phyloP scores from a whole-genome alignment of 2,113 vertebrate genomes.

The Pelodiscus sinensis region DNA sequence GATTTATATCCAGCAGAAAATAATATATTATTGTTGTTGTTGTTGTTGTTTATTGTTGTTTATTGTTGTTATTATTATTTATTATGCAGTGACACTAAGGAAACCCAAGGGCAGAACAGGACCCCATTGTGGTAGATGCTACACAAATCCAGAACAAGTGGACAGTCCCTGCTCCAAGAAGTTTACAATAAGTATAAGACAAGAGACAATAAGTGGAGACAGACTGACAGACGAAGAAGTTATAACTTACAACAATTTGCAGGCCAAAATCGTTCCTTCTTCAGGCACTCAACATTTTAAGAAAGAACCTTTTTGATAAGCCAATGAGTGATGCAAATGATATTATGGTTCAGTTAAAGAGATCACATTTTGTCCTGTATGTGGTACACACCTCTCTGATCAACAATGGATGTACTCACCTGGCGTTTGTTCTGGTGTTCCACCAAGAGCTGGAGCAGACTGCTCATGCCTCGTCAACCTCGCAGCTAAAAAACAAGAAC shows the following conservation, averaged over 20 bases:
- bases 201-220: not conserved
- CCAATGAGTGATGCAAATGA: not conserved
- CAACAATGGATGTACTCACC: conserved; percentile 74
- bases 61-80: not conserved
- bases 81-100: not conserved
- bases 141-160: conserved; percentile 20
- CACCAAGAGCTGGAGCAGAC: conserved; percentile 94
- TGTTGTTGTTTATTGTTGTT: not conserved
- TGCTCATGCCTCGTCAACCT: conserved; percentile 97
- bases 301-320: not conserved
- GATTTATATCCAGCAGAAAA: not conserved
- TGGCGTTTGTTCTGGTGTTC: conserved; percentile 82
- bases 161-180: not conserved
- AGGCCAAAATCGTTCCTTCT: not conserved
- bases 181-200: not conserved
- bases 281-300: not conserved
- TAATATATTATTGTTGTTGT: not conserved
- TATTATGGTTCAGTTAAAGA: conserved; percentile 51
- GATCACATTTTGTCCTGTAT: conserved; percentile 29
- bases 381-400: conserved; percentile 43
- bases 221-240: not conserved
- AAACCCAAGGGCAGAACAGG: not conserved
- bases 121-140: not conserved
- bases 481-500: conserved; percentile 85
- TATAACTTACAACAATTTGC: not conserved